A percentile compares a stretch with the other conserved stretches of the same genome.
These are phyloP conservation scores for Suricata suricatta DNA, from an alignment of 2,113 vertebrate species.

Conservation along the genomic window DNA sequence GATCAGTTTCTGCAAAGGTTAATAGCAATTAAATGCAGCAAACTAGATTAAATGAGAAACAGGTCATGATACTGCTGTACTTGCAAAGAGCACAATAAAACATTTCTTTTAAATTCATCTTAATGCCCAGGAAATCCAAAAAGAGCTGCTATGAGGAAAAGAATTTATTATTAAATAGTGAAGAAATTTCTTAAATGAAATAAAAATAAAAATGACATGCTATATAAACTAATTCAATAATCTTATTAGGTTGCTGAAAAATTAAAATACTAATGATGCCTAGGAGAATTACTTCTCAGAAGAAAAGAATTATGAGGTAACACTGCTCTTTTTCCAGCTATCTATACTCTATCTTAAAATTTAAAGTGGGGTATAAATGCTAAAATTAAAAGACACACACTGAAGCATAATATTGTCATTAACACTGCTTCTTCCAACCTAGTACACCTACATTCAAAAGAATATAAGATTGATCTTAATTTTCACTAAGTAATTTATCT, in stretches of 20 bases:
- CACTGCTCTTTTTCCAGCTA: background rate
- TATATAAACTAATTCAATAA: constrained; percentile 61
- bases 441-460: background rate
- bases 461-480: background rate
- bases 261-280: constrained; percentile 11
- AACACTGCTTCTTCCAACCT: background rate
- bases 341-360: background rate
- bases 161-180: constrained; percentile 59
- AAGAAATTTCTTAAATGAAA: constrained; percentile 58
- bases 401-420: background rate
- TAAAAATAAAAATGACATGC: constrained; percentile 54
- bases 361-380: background rate
- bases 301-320: background rate
- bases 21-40: constrained; percentile 93
- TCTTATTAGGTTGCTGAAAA: constrained; percentile 43
- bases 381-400: background rate
- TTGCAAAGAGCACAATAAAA: constrained; percentile 87
- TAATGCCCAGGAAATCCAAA: constrained; percentile 52
- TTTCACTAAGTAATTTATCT: background rate
- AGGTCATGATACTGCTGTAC: constrained; percentile 89
- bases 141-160: constrained; percentile 27
- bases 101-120: constrained; percentile 82
- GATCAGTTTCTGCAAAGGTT: constrained; percentile 92
- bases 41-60: constrained; percentile 90
- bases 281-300: background rate